Evolutionary conservation across 2,113 vertebrate genomes (phyloP).

Genomic region (Xenopus laevis): DNA sequence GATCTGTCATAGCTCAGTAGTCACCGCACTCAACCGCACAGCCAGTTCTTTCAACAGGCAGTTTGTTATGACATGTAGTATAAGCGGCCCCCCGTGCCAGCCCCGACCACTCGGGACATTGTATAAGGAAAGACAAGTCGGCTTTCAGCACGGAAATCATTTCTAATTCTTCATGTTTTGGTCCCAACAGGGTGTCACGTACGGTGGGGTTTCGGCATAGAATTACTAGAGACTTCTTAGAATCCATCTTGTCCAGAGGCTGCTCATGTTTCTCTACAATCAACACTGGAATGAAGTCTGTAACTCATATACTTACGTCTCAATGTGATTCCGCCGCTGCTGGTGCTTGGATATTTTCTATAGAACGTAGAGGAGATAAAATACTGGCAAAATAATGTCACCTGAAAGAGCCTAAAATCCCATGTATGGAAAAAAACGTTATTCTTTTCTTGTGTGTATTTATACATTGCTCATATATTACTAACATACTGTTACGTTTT

Average conservation of each 20-base stretch:
- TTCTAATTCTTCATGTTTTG: constrained; percentile 29
- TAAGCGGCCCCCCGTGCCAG: constrained; percentile 21
- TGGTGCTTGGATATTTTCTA: too few relatives aligned
- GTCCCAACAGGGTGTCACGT: not conserved
- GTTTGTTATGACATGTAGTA: constrained; percentile 40
- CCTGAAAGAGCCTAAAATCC: too few relatives aligned
- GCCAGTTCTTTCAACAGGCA: constrained; percentile 49
- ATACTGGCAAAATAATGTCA: too few relatives aligned
- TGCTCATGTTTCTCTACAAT: not conserved
- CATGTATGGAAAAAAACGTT: too few relatives aligned
- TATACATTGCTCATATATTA: too few relatives aligned
- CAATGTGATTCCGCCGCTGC: too few relatives aligned
- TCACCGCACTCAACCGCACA: constrained; percentile 55
- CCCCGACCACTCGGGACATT: not conserved
- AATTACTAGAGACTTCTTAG: not conserved
- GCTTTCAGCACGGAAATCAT: constrained; percentile 15
- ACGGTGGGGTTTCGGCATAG: not conserved
- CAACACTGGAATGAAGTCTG: not conserved
- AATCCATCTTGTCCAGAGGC: not conserved
- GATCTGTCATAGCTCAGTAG: constrained; percentile 59
- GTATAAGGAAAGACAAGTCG: constrained; percentile 42
- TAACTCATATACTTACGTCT: too few relatives aligned
- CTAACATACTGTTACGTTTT: too few relatives aligned
- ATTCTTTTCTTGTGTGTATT: too few relatives aligned
- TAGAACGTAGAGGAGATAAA: too few relatives aligned